Evolutionary conservation across 1,140 invertebrate genomes (phyloP).

Genomic region (Leptoteleia sp.): DNA sequence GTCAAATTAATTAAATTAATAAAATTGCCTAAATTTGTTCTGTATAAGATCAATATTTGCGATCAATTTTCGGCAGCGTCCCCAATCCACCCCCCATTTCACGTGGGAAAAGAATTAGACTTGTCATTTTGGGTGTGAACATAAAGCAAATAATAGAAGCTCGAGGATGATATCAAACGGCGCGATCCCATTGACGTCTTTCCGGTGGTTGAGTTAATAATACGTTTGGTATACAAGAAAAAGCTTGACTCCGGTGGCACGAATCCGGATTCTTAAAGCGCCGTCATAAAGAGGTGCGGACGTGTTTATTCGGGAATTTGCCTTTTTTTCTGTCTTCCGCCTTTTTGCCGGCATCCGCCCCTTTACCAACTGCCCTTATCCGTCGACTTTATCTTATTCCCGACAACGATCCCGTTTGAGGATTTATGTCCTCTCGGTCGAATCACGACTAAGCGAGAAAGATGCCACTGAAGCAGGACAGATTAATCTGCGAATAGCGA

Average conservation of each 20-base stretch:
- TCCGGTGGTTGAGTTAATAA: conserved; percentile 81
- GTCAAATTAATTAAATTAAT: too few relatives aligned
- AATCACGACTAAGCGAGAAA: conserved; percentile 32
- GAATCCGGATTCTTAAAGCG: conserved; percentile 71
- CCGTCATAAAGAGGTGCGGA: conserved; percentile 78
- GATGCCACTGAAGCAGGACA: conserved; percentile 6
- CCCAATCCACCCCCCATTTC: too few relatives aligned
- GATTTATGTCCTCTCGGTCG: conserved; percentile 77
- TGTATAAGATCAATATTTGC: too few relatives aligned
- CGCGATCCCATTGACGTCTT: conserved; percentile 78
- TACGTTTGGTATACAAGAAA: conserved; percentile 76
- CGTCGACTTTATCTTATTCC: conserved; percentile 79
- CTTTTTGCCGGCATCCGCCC: conserved; percentile 54
- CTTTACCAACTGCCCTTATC: conserved; percentile 64
- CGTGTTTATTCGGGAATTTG: conserved; percentile 81
- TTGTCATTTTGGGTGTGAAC: conserved; percentile 22
- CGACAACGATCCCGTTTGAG: conserved; percentile 73
- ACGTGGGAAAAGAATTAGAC: conserved; percentile 9
- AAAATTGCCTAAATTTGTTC: too few relatives aligned
- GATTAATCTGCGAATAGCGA: conserved; percentile 2
- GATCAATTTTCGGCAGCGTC: not conserved
- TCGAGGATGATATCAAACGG: conserved; percentile 66
- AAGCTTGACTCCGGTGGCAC: conserved; percentile 47
- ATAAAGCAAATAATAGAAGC: conserved; percentile 53
- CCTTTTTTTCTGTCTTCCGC: conserved; percentile 72